Percentiles rank a stretch among this genome's conserved stretches.
Evolutionary conservation across 2,888 invertebrate species (phyloP).

Genomic region (Heliconius aoede): DNA sequence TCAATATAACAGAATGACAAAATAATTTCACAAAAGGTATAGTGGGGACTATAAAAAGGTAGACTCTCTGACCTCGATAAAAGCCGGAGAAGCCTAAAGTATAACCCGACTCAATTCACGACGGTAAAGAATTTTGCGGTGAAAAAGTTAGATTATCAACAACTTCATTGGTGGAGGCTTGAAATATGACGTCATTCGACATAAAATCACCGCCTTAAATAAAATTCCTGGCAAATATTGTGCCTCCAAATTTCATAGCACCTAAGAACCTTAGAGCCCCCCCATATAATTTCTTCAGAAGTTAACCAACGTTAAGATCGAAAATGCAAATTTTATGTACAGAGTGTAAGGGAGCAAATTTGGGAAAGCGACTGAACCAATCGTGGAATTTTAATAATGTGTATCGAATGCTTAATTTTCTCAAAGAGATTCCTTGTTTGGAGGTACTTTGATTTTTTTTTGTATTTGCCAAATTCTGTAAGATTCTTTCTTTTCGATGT

Average conservation of each 20-base stretch:
- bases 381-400: constrained; percentile 69
- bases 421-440: constrained; percentile 30
- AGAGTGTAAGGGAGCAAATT: constrained; percentile 69
- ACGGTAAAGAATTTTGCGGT: constrained; percentile 30
- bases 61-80: constrained; percentile 31
- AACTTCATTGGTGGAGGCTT: constrained; percentile 38
- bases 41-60: constrained; percentile 31
- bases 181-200: constrained; percentile 36
- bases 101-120: constrained; percentile 28
- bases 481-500: not conserved
- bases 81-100: constrained; percentile 19
- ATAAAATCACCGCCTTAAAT: constrained; percentile 38
- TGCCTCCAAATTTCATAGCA: constrained; percentile 57
- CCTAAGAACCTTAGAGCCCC: constrained; percentile 55
- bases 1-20: constrained; percentile 14
- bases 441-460: not conserved
- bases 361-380: constrained; percentile 53
- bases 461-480: not conserved
- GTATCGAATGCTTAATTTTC: constrained; percentile 72
- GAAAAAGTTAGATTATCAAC: constrained; percentile 44
- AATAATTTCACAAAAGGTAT: constrained; percentile 24
- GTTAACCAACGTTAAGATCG: constrained; percentile 66
- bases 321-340: constrained; percentile 81
- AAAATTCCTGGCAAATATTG: constrained; percentile 52
- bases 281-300: constrained; percentile 65